A percentile compares a stretch with the other conserved stretches of the same genome.
Evolutionary conservation across 1,140 invertebrate genomes (phyloP).

Genomic region (Octopus sinensis): DNA sequence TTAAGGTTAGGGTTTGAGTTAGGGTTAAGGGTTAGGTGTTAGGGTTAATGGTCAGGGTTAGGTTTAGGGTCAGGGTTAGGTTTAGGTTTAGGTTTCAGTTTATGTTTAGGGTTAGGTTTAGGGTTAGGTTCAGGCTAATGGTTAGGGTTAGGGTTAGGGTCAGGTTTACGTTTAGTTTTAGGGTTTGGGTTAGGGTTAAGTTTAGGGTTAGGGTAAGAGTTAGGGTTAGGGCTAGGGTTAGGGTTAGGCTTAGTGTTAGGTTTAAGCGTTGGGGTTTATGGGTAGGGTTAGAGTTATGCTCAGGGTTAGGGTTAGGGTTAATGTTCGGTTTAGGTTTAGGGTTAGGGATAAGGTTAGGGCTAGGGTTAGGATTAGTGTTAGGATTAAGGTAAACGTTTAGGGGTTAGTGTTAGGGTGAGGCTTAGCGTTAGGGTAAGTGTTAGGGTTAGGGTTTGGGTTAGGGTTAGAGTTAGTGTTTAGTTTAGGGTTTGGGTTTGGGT

Average conservation of each 20-base stretch:
- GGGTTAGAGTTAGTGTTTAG: constrained; percentile 30
- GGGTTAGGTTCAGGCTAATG: constrained; percentile 29
- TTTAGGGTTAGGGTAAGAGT: neutral
- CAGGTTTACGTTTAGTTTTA: too few relatives aligned
- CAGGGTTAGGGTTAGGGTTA: too few relatives aligned
- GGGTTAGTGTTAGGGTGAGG: constrained; percentile 30
- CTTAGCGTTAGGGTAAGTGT: constrained; percentile 23
- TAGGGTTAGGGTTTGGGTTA: constrained; percentile 27
- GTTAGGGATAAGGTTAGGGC: constrained; percentile 25
- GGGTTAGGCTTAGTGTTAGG: constrained; percentile 28
- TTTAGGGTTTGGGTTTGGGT: constrained; percentile 30
- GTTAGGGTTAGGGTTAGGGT: constrained; percentile 26
- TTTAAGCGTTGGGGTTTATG: constrained; percentile 35
- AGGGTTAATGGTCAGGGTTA: constrained; percentile 27
- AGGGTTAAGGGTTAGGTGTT: constrained; percentile 27
- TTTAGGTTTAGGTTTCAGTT: constrained; percentile 21
- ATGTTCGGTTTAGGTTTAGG: constrained; percentile 9
- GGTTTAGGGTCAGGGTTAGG: constrained; percentile 20
- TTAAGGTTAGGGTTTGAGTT: constrained; percentile 24
- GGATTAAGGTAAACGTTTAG: constrained; percentile 26
- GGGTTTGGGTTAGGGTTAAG: constrained; percentile 26
- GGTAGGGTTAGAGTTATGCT: constrained; percentile 38
- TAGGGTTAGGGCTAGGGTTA: too few relatives aligned
- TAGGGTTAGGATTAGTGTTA: constrained; percentile 27
- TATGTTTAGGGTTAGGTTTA: constrained; percentile 27